These are phyloP conservation scores for Trichonephila inaurata DNA, from an alignment of 1,140 invertebrate genomes.

Conservation along the genomic window DNA sequence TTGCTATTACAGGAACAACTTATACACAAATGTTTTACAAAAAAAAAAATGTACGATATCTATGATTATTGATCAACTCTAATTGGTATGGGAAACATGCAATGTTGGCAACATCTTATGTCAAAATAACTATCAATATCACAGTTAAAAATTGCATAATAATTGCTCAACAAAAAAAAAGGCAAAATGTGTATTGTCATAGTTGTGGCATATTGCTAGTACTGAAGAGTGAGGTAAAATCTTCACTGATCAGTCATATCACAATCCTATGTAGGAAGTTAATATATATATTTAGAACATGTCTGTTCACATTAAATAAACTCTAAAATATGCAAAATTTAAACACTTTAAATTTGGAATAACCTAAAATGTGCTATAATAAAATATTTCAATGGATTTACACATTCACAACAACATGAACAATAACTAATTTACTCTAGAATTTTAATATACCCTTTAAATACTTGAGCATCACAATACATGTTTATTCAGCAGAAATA, in stretches of 20 bases:
- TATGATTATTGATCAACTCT: not conserved
- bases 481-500: not conserved
- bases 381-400: not conserved
- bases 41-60: too few relatives aligned
- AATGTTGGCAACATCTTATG: not conserved
- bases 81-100: not conserved
- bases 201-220: not conserved
- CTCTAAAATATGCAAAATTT: not conserved
- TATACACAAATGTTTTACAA: too few relatives aligned
- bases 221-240: not conserved
- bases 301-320: not conserved
- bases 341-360: not conserved
- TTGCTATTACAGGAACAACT: too few relatives aligned
- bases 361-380: not conserved
- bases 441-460: not conserved
- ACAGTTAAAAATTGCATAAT: constrained; percentile 34
- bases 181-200: not conserved
- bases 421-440: not conserved
- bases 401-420: not conserved
- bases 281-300: not conserved
- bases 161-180: not conserved
- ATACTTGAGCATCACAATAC: not conserved
- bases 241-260: not conserved
- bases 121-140: not conserved
- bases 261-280: not conserved